phyloP scores from a whole-genome alignment of 2,888 invertebrate genomes.

The Drosophila birchii region DNA sequence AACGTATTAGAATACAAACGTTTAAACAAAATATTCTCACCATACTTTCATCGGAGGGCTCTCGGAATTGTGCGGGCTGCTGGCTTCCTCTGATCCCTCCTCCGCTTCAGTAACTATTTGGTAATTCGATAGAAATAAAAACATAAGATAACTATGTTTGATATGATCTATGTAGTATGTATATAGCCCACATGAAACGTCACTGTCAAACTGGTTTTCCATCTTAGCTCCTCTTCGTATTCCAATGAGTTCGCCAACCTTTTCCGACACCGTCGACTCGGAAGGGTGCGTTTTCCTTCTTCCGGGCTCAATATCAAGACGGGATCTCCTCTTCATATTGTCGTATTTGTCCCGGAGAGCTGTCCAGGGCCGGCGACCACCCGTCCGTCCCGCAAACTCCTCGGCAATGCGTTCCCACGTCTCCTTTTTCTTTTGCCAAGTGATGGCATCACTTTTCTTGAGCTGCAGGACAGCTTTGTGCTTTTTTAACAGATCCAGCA shows the following conservation, averaged over 20 bases:
- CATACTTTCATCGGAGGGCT: slow-evolving; percentile 6
- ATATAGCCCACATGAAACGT: not conserved
- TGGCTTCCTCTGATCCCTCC: slow-evolving; percentile 9
- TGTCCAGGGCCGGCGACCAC: slow-evolving; percentile 1
- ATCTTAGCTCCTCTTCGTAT: not conserved
- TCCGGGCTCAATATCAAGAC: not conserved
- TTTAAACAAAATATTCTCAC: not conserved
- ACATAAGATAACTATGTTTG: not conserved
- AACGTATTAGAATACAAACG: not conserved
- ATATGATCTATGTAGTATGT: not conserved
- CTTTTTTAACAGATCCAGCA: slow-evolving; percentile 10
- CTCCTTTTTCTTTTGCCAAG: slow-evolving; percentile 9
- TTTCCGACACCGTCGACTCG: slow-evolving; percentile 1
- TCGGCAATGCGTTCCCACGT: slow-evolving; percentile 19
- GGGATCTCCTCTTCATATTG: slow-evolving; percentile 14
- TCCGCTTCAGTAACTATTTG: slow-evolving; percentile 2
- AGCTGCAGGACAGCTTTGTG: slow-evolving; percentile 5
- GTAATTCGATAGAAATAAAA: slow-evolving; percentile 5
- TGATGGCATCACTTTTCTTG: slow-evolving; percentile 9
- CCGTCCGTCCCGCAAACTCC: slow-evolving; percentile 5
- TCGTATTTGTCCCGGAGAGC: slow-evolving; percentile 22
- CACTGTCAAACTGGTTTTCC: slow-evolving; percentile 25
- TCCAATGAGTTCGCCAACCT: not conserved
- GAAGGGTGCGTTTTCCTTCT: not conserved
- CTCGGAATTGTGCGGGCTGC: not conserved